Evolutionary conservation across 2,113 vertebrate species (phyloP), one percentile per base, ranked within the genome.

Genomic region (Chloropsis hardwickii): DNA sequence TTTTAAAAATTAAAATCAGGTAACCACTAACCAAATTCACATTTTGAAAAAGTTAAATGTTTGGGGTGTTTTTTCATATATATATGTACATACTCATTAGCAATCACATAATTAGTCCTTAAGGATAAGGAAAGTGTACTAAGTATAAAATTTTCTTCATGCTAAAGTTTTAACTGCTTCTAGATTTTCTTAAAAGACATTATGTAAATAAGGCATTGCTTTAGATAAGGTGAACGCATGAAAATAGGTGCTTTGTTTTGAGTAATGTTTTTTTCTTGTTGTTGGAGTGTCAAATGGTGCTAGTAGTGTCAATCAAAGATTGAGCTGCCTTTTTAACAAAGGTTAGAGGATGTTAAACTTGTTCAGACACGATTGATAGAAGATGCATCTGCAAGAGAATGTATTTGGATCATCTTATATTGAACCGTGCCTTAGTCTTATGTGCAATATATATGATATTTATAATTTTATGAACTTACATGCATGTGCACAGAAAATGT

Each of bases 281-380:
- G 13, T 69, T 86, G 21, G 35, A 44, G 33, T 74, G 37, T 79
- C 23, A 91, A 60, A 47, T 71, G 51, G 12, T 42, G 19, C 24
- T 67, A 39, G 51, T 56, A 44, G 40, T 67, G 44, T 44, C 27
- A 87, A 7, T 64, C 14, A 61, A 72, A 69, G 23, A 57, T 48
- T 76, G 74, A 83, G 48, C 74, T 93, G 82, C 44, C 65, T 51
- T 90, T 92, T 67, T 67, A 88, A 61, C 62, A 31, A 51, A 83
- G 37, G 48, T 92, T 81, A 21, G 37, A 86, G 50, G 28, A 70
- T 61, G n/a, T 39, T 42, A 72, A n/a, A 31, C 37, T 65, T 29
- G 6, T 65, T 65, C 54, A 88, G 54, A 45, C 40, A 53, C 2
- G 4, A 23, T 40, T 83, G n/a, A 48, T 86, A 56, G 54, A 92